Conservation (phyloP, 2,888 invertebrate genomes). For the Euproctis similis region DNA sequence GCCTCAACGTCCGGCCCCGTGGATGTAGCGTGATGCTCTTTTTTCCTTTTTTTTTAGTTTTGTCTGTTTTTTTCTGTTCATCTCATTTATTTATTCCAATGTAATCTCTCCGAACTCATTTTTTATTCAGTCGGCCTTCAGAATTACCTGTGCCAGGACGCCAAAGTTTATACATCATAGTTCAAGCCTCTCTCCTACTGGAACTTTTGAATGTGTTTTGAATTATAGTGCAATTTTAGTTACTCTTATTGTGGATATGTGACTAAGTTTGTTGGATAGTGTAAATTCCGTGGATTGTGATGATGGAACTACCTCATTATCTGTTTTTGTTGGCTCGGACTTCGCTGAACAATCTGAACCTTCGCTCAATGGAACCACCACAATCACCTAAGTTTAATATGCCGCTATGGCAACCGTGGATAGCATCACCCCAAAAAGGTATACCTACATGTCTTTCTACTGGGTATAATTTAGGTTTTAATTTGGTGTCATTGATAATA, state of each 20-base stretch:
- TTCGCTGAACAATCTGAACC: slow-evolving; percentile 48
- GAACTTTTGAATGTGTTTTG: slow-evolving; percentile 8
- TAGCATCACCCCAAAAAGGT: slow-evolving; percentile 61
- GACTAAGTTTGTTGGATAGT: slow-evolving; percentile 19
- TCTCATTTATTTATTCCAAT: slow-evolving; percentile 77
- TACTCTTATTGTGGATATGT: slow-evolving; percentile 19
- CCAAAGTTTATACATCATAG: slow-evolving; percentile 46
- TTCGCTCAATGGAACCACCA: slow-evolving; percentile 65
- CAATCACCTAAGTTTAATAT: slow-evolving; percentile 70
- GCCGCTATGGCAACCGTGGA: slow-evolving; percentile 71
- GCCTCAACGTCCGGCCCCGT: slow-evolving; percentile 75
- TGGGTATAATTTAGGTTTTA: no score
- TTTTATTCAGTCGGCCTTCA: slow-evolving; percentile 76
- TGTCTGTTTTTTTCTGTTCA: slow-evolving; percentile 76
- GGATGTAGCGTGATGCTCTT: slow-evolving; percentile 72
- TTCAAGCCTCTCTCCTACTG: slow-evolving; percentile 24
- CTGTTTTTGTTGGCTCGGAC: slow-evolving; percentile 59
- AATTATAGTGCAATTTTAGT: no score
- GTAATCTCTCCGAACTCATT: slow-evolving; percentile 75
- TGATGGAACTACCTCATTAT: slow-evolving; percentile 70
- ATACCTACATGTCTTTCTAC: no score
- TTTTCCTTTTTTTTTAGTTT: slow-evolving; percentile 68
- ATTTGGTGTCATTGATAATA: no score
- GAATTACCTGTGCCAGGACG: slow-evolving; percentile 73
- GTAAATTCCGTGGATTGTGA: slow-evolving; percentile 40